Base-by-base conservation (phyloP, 37 sponge, comb jelly and placozoan species). In the Corticium candelabrum region DNA sequence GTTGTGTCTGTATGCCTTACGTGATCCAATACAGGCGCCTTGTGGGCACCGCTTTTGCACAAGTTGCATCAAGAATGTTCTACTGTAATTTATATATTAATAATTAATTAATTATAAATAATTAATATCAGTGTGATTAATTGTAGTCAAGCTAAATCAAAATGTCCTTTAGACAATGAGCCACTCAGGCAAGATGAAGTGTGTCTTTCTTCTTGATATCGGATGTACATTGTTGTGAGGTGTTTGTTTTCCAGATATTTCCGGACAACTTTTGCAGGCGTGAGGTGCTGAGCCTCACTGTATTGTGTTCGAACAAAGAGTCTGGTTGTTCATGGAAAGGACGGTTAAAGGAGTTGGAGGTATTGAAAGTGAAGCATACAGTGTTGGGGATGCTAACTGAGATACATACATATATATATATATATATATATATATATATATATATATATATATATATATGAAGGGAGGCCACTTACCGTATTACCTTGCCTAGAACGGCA, bases 281-380 rank as follows among this genome's bases (percentile, higher is more conserved):
- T 77, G 88, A 88, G 56, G 73, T 70, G 34, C 4, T 70, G 73
- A n/a, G 34, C 35, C 35, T 70, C 5, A n/a, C 34, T 7, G 7
- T 4, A 4, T n/a, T n/a, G 35, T 70, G 73, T 32, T 5, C 5
- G 4, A 4, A 70, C 29, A 29, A 29, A 4, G n/a, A 70, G 36
- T 7, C 50, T 3, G 76, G 69, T 3, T 91, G 92, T 72, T 37
- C 81, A 21, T 91, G 92, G 92, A 34, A 82, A 39, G 92, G 92
- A 40, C 69, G 35, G 39, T 43, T 82, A 50, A 57, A 37, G 2
- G 40, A 74, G 5, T 87, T 68, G 38, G 7, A 76, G 77, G 89
- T 89, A 74, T 56, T 79, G 7, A 2, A 38, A 40, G 32, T 3
- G 32, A 32, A 76, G 76, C 3, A n/a, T n/a, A n/a, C n/a, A n/a